Evolutionary conservation across 2,888 invertebrate genomes (phyloP), one percentile per base, ranked within the genome.

Genomic region (Leistus spinibarbis): DNA sequence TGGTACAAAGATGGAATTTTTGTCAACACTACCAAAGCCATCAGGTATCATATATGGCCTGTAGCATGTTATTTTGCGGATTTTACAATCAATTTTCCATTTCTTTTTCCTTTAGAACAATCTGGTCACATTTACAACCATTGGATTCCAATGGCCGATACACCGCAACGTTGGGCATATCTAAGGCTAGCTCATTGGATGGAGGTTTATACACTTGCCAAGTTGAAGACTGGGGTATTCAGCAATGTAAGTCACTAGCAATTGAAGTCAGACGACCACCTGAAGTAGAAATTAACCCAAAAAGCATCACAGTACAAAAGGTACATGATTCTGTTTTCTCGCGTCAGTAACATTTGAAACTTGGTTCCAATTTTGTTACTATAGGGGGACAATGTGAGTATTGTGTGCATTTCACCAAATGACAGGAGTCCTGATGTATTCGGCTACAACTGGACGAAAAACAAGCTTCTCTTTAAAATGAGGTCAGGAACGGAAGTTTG

Each of bases 361-460:
- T 76, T 76, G 40, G 20, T 76, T 70, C 27, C 63, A 65, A 63
- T 27, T 76, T 60, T 71, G 22, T 79, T 54, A 76, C 72, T 82
- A 85, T 54, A 93, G 92, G 92, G 92, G 4, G 90, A 90, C 78
- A 90, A 90, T 80, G 89, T 92, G 57, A 91, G 90, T 79, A 88
- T 93, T 77, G 91, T 91, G 65, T 95, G 95, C 82, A 88, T 93
- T 77, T 94, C 94, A 81, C 91, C 92, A 0, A 92, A 92, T 67
- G 88, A 88, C 79, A 89, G 90, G 53, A 86, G 88, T 2, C 89
- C 90, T 77, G 90, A 90, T 0, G 90, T 89, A 54, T 87, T 93
- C 71, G 95, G 94, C 3, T 95, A 94, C 82, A 94, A 93, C 81
- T 95, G 95, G 95, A 92, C 93, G 0, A 91, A 93, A 79, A 94